A percentile compares a stretch with the other conserved stretches of the same genome.
These are phyloP conservation scores for Drosophila greeni DNA, from an alignment of 2,888 invertebrate genomes.

Conservation along the genomic window DNA sequence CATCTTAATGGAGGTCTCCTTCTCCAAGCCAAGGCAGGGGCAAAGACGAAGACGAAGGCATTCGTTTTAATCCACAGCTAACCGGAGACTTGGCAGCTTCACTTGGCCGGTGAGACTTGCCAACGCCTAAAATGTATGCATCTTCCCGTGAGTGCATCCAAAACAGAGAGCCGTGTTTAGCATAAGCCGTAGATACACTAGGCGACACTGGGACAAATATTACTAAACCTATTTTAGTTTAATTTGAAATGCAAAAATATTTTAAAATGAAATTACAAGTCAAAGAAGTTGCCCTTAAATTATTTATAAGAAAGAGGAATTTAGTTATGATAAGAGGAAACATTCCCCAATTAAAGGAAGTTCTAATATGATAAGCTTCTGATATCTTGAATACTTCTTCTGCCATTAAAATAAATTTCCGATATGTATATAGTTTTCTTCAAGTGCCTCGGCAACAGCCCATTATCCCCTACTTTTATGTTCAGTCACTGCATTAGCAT, in stretches of 20 bases:
- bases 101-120: constrained; percentile 18
- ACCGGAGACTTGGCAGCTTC: constrained; percentile 33
- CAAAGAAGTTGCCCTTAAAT: too few species aligned
- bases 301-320: neutral
- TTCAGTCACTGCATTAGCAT: constrained; percentile 36
- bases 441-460: constrained; percentile 1
- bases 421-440: neutral
- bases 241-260: neutral
- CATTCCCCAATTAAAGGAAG: too few species aligned
- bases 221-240: neutral
- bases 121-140: constrained; percentile 29
- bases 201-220: neutral
- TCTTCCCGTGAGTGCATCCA: constrained; percentile 25
- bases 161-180: constrained; percentile 16
- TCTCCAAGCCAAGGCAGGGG: neutral
- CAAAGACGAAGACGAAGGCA: neutral
- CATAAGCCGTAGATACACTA: constrained; percentile 24
- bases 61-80: constrained; percentile 34
- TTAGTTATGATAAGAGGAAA: too few species aligned
- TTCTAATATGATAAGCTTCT: too few species aligned
- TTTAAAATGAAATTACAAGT: too few species aligned
- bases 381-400: neutral
- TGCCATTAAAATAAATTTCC: neutral
- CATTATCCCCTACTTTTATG: constrained; percentile 14
- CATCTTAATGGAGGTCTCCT: constrained; percentile 15